These are phyloP conservation scores for Acrossocheilus fasciatus DNA, from an alignment of 2,797 vertebrate genomes.

Conservation along the genomic window DNA sequence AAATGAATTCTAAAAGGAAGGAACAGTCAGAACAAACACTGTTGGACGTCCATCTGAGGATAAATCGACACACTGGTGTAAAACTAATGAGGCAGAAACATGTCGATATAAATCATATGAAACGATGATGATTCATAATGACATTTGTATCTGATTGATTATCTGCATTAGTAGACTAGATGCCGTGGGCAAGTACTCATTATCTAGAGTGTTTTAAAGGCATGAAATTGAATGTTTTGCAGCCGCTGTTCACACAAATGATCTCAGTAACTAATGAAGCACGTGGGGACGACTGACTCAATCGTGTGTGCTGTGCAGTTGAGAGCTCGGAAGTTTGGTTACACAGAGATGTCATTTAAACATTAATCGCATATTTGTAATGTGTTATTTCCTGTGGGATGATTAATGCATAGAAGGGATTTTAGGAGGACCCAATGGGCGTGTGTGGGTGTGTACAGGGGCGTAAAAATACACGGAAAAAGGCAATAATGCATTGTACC, in stretches of 20 bases:
- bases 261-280: conserved; percentile 24
- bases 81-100: conserved; percentile 26
- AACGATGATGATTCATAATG: neutral
- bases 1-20: conserved; percentile 10
- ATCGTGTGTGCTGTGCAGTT: conserved; percentile 7
- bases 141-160: conserved; percentile 45
- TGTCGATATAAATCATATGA: neutral
- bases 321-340: neutral
- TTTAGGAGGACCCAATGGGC: neutral
- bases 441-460: neutral
- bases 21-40: conserved; percentile 4
- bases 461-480: neutral
- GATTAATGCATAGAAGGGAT: neutral
- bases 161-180: conserved; percentile 17
- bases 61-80: neutral
- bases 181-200: neutral
- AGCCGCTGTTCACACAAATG: conserved; percentile 43
- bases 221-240: conserved; percentile 34
- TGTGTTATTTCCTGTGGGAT: conserved; percentile 15
- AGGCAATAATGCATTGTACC: conserved; percentile 73
- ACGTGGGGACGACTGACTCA: conserved; percentile 16
- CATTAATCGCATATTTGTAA: conserved; percentile 3
- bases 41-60: conserved; percentile 22
- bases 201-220: conserved; percentile 39
- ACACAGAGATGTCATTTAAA: neutral